Conservation (phyloP, 2,888 invertebrate species). For the Cantharis flavilabris region DNA sequence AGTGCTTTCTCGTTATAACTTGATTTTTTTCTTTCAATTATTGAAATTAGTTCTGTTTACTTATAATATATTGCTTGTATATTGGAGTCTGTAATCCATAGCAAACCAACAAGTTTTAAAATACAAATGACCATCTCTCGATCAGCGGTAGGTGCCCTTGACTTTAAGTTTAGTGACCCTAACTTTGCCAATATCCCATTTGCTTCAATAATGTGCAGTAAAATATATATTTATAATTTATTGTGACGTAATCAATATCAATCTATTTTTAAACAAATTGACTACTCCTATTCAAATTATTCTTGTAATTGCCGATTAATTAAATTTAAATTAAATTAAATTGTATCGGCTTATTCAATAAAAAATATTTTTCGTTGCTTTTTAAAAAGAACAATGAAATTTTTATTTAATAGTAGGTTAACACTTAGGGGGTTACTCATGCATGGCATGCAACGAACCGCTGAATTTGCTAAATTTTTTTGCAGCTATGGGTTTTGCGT, state of each 20-base stretch:
- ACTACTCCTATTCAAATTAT: not conserved
- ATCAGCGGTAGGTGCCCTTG: constrained; percentile 53
- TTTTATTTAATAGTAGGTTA: not conserved
- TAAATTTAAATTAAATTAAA: not conserved
- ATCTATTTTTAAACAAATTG: not conserved
- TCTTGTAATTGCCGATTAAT: not conserved
- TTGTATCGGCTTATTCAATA: not conserved
- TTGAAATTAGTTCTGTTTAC: constrained; percentile 3
- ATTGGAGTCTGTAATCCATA: constrained; percentile 3
- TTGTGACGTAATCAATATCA: not conserved
- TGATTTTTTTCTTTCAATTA: not conserved
- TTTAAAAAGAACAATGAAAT: not conserved
- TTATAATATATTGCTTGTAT: not conserved
- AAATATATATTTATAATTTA: constrained; percentile 1
- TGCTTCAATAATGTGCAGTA: constrained; percentile 24
- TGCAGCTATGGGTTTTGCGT: not conserved
- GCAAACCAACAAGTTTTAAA: constrained; percentile 2
- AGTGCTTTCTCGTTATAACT: not conserved
- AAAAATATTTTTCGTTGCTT: not conserved
- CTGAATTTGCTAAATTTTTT: not conserved
- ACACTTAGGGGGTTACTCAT: not conserved
- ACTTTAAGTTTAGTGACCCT: constrained; percentile 56
- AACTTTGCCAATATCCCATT: constrained; percentile 42
- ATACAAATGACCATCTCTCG: constrained; percentile 45
- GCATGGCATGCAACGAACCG: not conserved